Evolutionary conservation across 2,888 invertebrate species (phyloP).

Genomic region (Lasioglossum pauxillum): DNA sequence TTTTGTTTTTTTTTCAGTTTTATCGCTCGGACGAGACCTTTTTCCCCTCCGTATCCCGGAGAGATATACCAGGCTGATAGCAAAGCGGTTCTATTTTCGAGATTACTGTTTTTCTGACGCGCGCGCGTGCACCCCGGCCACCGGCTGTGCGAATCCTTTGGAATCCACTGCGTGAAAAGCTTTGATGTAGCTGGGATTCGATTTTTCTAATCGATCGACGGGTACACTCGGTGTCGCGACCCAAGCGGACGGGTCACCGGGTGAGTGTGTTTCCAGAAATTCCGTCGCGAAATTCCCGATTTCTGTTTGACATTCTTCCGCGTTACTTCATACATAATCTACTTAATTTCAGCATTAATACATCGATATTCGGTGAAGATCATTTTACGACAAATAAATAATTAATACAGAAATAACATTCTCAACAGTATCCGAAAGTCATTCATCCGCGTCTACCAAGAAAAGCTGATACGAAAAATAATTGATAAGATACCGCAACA

Average conservation of each 20-base stretch:
- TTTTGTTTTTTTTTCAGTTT: constrained; percentile 13
- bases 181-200: constrained; percentile 10
- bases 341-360: too few relatives aligned
- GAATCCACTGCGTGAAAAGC: constrained; percentile 24
- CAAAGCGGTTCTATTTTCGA: constrained; percentile 52
- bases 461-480: background rate
- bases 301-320: background rate
- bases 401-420: too few relatives aligned
- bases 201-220: constrained; percentile 23
- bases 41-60: constrained; percentile 4
- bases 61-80: constrained; percentile 21
- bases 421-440: too few relatives aligned
- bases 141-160: constrained; percentile 19
- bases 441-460: background rate
- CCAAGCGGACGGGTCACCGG: background rate
- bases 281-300: background rate
- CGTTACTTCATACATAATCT: too few relatives aligned
- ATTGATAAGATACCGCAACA: background rate
- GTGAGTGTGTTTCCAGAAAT: background rate
- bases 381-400: too few relatives aligned
- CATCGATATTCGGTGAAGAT: too few relatives aligned
- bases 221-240: background rate
- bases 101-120: constrained; percentile 31
- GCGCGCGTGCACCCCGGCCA: background rate
- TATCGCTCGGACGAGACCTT: constrained; percentile 37